phyloP scores from a whole-genome alignment of 1,140 invertebrate species.

The Proctacanthus coquilletti region DNA sequence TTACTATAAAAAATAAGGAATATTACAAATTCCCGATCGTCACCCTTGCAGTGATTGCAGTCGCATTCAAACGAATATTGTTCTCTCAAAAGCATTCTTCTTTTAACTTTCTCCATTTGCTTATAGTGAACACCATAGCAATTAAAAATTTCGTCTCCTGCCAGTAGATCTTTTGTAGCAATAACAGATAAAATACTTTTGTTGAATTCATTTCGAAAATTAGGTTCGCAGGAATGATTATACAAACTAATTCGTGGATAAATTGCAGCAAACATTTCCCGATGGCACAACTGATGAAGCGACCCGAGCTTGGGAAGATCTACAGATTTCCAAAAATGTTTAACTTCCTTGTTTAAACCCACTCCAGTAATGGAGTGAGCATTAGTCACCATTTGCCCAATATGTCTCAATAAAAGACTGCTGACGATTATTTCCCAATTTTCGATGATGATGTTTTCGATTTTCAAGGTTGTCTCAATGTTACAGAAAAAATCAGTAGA shows the following conservation, averaged over 20 bases:
- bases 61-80: constrained; percentile 24
- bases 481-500: no score
- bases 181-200: constrained; percentile 1
- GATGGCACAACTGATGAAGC: background rate
- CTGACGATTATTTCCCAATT: constrained; percentile 3
- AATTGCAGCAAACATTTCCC: constrained; percentile 5
- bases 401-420: constrained; percentile 3
- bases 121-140: constrained; percentile 25
- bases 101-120: constrained; percentile 10
- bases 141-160: constrained; percentile 25
- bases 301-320: no score
- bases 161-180: constrained; percentile 17
- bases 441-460: no score
- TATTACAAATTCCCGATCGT: no score
- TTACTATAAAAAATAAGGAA: no score
- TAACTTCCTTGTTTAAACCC: no score
- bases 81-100: constrained; percentile 15
- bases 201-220: constrained; percentile 4
- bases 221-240: constrained; percentile 6
- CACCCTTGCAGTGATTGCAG: constrained; percentile 9
- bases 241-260: constrained; percentile 4
- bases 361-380: background rate
- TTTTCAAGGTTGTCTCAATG: no score
- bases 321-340: no score
- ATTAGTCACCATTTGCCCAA: constrained; percentile 4